These are phyloP conservation scores for Hemibagrus guttatus DNA, from an alignment of 2,797 vertebrate genomes.

Conservation along the genomic window DNA sequence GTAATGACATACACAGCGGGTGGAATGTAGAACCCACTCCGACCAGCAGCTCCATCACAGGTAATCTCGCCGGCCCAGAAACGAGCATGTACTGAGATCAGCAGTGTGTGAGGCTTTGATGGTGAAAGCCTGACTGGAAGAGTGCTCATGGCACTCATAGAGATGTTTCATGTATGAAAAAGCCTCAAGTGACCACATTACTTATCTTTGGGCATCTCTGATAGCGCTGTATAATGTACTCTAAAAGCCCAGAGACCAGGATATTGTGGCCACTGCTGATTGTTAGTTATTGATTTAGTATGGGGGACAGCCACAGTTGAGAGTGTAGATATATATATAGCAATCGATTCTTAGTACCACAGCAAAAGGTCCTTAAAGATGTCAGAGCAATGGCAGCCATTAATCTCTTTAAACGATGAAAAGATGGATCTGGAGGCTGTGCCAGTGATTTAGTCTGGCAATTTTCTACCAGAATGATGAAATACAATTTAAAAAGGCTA, in stretches of 20 bases:
- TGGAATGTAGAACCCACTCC: slow-evolving; percentile 46
- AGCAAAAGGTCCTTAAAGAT: slow-evolving; percentile 18
- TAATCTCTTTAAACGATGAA: slow-evolving; percentile 14
- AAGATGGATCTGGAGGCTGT: not conserved
- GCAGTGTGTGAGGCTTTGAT: slow-evolving; percentile 58
- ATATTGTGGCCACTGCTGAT: slow-evolving; percentile 75
- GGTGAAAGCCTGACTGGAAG: slow-evolving; percentile 58
- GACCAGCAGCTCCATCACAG: slow-evolving; percentile 55
- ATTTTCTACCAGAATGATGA: not conserved
- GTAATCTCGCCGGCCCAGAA: slow-evolving; percentile 56
- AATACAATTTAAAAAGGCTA: not conserved
- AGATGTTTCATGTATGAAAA: slow-evolving; percentile 61
- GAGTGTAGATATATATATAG: slow-evolving; percentile 20
- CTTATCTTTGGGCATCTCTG: slow-evolving; percentile 52
- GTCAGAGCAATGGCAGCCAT: slow-evolving; percentile 13
- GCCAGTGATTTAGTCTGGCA: not conserved
- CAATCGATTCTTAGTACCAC: slow-evolving; percentile 23
- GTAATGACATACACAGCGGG: slow-evolving; percentile 60
- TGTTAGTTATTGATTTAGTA: slow-evolving; percentile 82
- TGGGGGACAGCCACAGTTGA: slow-evolving; percentile 74
- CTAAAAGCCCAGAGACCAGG: slow-evolving; percentile 82
- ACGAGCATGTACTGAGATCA: slow-evolving; percentile 42
- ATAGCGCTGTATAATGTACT: slow-evolving; percentile 72
- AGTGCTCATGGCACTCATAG: slow-evolving; percentile 57
- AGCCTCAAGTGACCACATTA: slow-evolving; percentile 60